Conservation (phyloP, 2,888 invertebrate species). For the Hypomecis punctinalis region DNA sequence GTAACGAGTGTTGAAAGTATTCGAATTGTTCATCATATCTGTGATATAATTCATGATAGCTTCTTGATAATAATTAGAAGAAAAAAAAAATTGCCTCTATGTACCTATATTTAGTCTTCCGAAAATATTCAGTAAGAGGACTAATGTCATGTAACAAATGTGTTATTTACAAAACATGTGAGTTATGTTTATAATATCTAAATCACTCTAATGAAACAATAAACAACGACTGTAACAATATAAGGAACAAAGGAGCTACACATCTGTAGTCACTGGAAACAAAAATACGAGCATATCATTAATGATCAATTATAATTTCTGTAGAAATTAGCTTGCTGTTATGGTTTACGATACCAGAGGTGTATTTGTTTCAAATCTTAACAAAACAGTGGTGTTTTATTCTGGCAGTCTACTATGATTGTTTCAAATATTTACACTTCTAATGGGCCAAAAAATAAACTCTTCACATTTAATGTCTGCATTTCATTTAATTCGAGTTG, state of each 20-base stretch:
- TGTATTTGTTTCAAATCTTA: conserved; percentile 31
- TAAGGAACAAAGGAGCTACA: conserved; percentile 20
- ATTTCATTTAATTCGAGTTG: conserved; percentile 33
- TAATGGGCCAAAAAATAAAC: conserved; percentile 79
- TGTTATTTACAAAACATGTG: conserved; percentile 31
- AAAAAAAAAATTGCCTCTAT: conserved; percentile 33
- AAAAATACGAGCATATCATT: conserved; percentile 34
- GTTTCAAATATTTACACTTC: conserved; percentile 69
- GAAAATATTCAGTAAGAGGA: conserved; percentile 37
- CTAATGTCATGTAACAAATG: conserved; percentile 28
- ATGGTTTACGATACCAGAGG: conserved; percentile 47
- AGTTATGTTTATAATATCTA: conserved; percentile 23
- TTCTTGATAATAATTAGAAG: conserved; percentile 46
- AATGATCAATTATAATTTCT: conserved; percentile 51
- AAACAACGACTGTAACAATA: conserved; percentile 28
- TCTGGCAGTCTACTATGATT: conserved; percentile 42
- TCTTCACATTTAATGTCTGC: conserved; percentile 72
- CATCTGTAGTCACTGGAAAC: conserved; percentile 20
- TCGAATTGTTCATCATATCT: conserved; percentile 54
- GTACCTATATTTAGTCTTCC: conserved; percentile 47
- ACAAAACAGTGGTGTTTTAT: conserved; percentile 45
- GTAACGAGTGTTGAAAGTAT: conserved; percentile 34
- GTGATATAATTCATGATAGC: conserved; percentile 62
- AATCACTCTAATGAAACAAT: conserved; percentile 21
- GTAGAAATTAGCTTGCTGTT: conserved; percentile 48